phyloP scores from a whole-genome alignment of 2,888 invertebrate species.

The Nomada lathburiana region DNA sequence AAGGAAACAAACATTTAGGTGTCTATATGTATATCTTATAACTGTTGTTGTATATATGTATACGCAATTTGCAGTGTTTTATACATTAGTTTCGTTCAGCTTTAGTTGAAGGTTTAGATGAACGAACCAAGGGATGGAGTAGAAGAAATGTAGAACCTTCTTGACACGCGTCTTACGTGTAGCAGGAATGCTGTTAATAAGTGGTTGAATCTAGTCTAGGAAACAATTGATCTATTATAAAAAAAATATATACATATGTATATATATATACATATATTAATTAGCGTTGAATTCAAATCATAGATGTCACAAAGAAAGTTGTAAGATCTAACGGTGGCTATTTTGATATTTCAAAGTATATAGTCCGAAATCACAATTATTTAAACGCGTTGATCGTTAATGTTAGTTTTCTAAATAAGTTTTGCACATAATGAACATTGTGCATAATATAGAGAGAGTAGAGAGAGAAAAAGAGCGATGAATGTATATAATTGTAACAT shows the following conservation, averaged over 20 bases:
- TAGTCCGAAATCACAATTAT: slow-evolving; percentile 50
- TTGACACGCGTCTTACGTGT: slow-evolving; percentile 16
- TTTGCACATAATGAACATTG: slow-evolving; percentile 42
- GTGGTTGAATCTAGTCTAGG: slow-evolving; percentile 70
- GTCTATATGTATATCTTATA: slow-evolving; percentile 32
- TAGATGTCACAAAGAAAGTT: slow-evolving; percentile 33
- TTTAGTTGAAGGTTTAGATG: slow-evolving; percentile 39
- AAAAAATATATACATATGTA: neutral
- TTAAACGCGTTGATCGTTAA: slow-evolving; percentile 59
- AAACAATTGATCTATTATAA: slow-evolving; percentile 62
- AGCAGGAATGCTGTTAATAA: slow-evolving; percentile 41
- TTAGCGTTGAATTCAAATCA: slow-evolving; percentile 43
- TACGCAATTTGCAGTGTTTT: slow-evolving; percentile 39
- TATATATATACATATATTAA: slow-evolving; percentile 15
- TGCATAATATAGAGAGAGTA: slow-evolving; percentile 32
- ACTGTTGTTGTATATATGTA: slow-evolving; percentile 40
- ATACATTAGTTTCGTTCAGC: slow-evolving; percentile 38
- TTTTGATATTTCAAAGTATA: slow-evolving; percentile 45
- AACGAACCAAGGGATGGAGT: slow-evolving; percentile 25
- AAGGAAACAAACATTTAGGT: neutral
- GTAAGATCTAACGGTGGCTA: slow-evolving; percentile 39
- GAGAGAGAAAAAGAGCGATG: slow-evolving; percentile 11
- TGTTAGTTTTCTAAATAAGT: slow-evolving; percentile 54
- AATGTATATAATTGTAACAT: slow-evolving; percentile 48
- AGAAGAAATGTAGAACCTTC: slow-evolving; percentile 6